These are phyloP conservation scores for Euura saliciscinereae DNA, from an alignment of 1,140 invertebrate species.

Conservation along the genomic window DNA sequence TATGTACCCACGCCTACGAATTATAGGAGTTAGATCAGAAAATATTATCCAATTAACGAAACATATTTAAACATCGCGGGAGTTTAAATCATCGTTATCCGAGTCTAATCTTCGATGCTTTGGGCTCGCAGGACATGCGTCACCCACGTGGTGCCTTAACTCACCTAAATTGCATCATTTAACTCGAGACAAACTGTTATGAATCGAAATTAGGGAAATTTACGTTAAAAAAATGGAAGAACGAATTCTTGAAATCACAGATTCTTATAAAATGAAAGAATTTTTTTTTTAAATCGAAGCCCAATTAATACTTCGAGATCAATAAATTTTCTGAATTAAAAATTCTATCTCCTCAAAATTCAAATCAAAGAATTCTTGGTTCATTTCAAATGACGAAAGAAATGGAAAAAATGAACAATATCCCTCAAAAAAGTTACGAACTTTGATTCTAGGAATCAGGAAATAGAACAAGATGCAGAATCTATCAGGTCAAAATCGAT, in stretches of 20 bases:
- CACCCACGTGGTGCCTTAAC: no score
- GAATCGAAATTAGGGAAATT: no score
- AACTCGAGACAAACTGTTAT: no score
- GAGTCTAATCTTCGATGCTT: background rate
- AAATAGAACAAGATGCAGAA: background rate
- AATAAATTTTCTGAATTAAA: background rate
- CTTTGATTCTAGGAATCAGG: background rate
- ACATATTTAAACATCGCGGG: background rate
- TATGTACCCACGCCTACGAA: background rate
- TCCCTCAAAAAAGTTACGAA: background rate
- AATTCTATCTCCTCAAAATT: background rate
- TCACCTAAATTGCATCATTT: no score
- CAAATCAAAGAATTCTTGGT: background rate
- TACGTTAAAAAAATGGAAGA: no score
- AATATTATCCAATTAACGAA: constrained; percentile 6
- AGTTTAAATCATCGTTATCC: background rate
- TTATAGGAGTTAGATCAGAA: background rate
- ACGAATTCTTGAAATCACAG: no score
- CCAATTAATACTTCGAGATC: background rate
- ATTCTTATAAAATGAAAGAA: no score
- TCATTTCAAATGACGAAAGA: background rate
- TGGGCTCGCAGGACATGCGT: no score
- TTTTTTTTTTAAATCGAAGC: background rate
- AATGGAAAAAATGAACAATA: background rate
- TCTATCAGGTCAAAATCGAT: no score